Evolutionary conservation across 2,888 invertebrate genomes (phyloP), one percentile per base, ranked within the genome.

Genomic region (Endotricha flammealis): DNA sequence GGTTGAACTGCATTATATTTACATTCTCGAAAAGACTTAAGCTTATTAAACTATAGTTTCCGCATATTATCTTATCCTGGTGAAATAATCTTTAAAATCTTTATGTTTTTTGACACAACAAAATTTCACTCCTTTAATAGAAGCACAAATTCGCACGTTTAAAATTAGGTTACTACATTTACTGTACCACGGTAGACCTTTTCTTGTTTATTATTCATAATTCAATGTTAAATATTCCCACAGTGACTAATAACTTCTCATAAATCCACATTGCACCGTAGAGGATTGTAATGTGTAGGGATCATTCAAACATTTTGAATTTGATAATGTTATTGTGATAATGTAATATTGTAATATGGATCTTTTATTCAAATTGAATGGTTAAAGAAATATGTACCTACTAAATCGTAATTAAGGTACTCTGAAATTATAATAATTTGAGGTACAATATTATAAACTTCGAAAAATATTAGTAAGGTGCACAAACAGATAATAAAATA

Each of bases 131-230:
- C 3, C 11, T 27, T 27, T 12, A 27, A 27, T 27, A 27, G 4
- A 25, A n/a, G 28, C 35, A 35, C 28, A 29, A 35, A 29, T 14
- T 29, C 32, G 32, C 32, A 33, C 32, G 27, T 17, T 32, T 33
- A 14, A 25, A 25, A 33, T 25, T 32, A 24, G 49, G 49, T 56
- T 64, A 59, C 65, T 64, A 62, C 53, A 60, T 65, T 63, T 58
- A 58, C 63, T 59, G 60, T 62, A 66, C 57, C 51, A 56, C 57
- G 58, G 62, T 65, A 64, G 66, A 69, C 72, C 64, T 71, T 71
- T 70, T 75, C 70, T 75, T 74, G 71, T 80, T 78, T 81, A 72
- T 78, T 76, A 72, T 80, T 74, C 74, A 75, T 74, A 75, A 76
- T 70, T 77, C 71, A 75, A 76, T 75, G 72, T 58, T 70, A 69